These are phyloP conservation scores for Hemitrygon akajei DNA, from an alignment of 2,797 vertebrate species.

Conservation along the genomic window DNA sequence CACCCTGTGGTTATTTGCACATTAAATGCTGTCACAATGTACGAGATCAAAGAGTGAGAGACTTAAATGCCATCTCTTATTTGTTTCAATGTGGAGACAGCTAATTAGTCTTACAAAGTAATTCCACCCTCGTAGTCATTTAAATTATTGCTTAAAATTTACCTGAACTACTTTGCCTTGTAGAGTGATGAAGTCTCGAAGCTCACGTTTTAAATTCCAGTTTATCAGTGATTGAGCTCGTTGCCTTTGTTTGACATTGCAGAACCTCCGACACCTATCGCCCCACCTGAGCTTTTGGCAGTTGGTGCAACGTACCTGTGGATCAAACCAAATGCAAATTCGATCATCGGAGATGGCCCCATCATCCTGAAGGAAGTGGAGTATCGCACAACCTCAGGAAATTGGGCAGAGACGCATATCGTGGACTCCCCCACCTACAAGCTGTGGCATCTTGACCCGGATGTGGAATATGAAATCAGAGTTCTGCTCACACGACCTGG, in stretches of 20 bases:
- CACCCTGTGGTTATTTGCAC: neutral
- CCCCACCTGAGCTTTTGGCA: conserved; percentile 82
- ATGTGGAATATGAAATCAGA: conserved; percentile 93
- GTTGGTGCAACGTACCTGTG: conserved; percentile 93
- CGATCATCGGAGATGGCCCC: conserved; percentile 91
- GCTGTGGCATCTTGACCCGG: conserved; percentile 90
- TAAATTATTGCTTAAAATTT: neutral
- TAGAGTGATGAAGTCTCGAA: neutral
- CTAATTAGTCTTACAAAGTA: neutral
- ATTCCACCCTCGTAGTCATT: too few relatives aligned
- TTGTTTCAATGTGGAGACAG: neutral
- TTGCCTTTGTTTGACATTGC: conserved; percentile 40
- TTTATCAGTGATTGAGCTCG: neutral
- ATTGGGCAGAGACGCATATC: conserved; percentile 88
- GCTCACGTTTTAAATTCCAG: neutral
- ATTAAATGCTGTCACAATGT: neutral
- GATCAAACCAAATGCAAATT: conserved; percentile 97
- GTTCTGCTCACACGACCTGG: conserved; percentile 85
- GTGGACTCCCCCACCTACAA: conserved; percentile 92
- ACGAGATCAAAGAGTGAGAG: neutral
- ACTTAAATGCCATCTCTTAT: neutral
- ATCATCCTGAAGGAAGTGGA: conserved; percentile 95
- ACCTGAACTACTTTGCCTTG: neutral
- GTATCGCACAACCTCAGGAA: conserved; percentile 86
- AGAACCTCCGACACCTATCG: conserved; percentile 92